These are phyloP conservation scores for Lipotes vexillifer DNA, from an alignment of 2,113 vertebrate genomes.

Conservation along the genomic window DNA sequence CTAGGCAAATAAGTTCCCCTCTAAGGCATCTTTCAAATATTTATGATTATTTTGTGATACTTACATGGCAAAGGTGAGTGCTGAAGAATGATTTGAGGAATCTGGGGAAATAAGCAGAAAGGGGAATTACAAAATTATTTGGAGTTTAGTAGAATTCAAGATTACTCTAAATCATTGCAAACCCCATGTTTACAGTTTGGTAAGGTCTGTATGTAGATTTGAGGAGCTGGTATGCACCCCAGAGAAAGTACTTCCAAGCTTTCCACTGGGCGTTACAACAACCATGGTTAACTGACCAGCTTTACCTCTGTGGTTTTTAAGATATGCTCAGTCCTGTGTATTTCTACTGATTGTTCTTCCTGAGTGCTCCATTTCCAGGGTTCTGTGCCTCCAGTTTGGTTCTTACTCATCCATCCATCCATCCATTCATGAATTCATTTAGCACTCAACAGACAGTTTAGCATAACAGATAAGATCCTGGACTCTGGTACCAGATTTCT, in stretches of 20 bases:
- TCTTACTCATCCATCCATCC: neutral
- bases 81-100: neutral
- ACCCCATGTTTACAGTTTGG: neutral
- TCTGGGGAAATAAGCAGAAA: neutral
- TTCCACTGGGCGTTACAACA: neutral
- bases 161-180: neutral
- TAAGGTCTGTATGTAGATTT: neutral
- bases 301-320: neutral
- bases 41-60: neutral
- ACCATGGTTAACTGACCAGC: neutral
- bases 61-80: neutral
- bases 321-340: neutral
- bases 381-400: neutral
- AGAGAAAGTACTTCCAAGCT: neutral
- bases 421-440: neutral
- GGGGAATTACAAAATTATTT: neutral
- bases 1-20: neutral
- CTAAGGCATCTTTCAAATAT: neutral
- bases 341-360: neutral
- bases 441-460: neutral
- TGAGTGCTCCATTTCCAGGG: neutral
- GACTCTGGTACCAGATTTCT: neutral
- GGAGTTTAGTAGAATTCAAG: neutral
- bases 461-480: neutral
- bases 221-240: neutral